Base-by-base conservation (phyloP, 1,140 invertebrate species). In the Drosophila lini region DNA sequence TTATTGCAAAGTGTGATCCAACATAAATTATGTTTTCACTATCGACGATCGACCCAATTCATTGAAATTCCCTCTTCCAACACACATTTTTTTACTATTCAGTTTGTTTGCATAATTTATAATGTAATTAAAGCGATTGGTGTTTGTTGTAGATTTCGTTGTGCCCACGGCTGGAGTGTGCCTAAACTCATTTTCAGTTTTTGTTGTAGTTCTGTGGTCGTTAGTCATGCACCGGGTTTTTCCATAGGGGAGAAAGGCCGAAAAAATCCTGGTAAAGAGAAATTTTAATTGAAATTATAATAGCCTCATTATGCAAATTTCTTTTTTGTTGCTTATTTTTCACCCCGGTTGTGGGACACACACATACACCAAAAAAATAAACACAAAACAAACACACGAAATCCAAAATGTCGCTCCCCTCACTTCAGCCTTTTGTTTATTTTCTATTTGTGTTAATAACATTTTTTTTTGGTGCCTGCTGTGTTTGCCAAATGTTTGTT, bases 261-360 rank as follows among this genome's bases (percentile, higher is more conserved):
- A 34, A 48, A 62, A 86, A 74, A 78, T 53, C 42, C 34, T 52
- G 44, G 65, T 44, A 68, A 56, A 75, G 59, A 74, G 68, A 63
- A 80, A 83, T 83, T 86, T 86, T 86, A 86, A 86, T 86, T 86
- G 80, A 88, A 86, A 86, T 86, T 86, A 86, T 86, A 86, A 86
- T 83, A 83, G 80, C 76, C 84, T 86, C 64, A 86, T 86, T 86
- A 86, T 86, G 83, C 80, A 83, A 88, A 88, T 53, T 67, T 62
- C 38, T 64, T 74, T 74, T 74, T 80, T 77, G 80, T 80, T 74
- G 80, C 75, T 83, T 83, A 77, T 68, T 82, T 78, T 74, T 47
- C 41, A 38, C 36, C 48, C 48, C 45, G 15, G 28, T 10, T 41
- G 15, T 50, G 62, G 44, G 56, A 38, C 38, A 55, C n/a, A 50